A percentile compares a stretch with the other conserved stretches of the same genome.
Conservation (phyloP, 2,888 invertebrate genomes). For the Hydrotaea diabolus region DNA sequence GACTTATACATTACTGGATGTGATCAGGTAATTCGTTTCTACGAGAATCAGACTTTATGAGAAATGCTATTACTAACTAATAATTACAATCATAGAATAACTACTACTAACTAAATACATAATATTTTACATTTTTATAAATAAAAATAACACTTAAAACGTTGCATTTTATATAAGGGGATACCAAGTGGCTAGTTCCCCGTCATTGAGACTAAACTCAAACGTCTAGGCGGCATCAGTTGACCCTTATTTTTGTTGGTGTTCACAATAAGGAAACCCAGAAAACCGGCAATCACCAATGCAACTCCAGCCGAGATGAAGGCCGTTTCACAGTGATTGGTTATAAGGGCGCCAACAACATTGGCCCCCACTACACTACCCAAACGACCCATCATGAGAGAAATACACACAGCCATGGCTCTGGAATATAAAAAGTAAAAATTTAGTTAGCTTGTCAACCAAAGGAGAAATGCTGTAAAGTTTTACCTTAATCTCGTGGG, state of each 20-base stretch:
- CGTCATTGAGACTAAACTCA: conserved; percentile 73
- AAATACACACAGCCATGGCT: conserved; percentile 82
- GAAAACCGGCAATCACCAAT: conserved; percentile 72
- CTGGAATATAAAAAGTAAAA: conserved; percentile 70
- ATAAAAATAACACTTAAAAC: not conserved
- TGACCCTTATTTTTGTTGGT: conserved; percentile 58
- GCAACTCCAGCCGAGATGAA: conserved; percentile 76
- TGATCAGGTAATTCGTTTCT: conserved; percentile 55
- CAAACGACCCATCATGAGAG: conserved; percentile 82
- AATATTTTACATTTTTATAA: not conserved
- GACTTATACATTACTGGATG: conserved; percentile 55
- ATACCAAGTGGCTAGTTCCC: conserved; percentile 71
- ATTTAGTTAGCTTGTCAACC: not conserved
- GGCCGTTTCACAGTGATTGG: conserved; percentile 80
- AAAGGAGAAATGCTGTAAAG: not conserved
- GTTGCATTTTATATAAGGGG: too few relatives aligned
- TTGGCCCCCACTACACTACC: conserved; percentile 82
- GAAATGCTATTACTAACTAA: conserved; percentile 38
- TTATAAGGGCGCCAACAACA: conserved; percentile 80
- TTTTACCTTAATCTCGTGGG: conserved; percentile 77
- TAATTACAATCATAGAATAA: conserved; percentile 27
- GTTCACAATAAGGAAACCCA: conserved; percentile 73
- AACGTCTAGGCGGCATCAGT: conserved; percentile 67
- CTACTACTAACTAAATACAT: not conserved
- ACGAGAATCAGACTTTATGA: conserved; percentile 61